These are phyloP conservation scores for Austrolebias charrua DNA, from an alignment of 2,797 vertebrate genomes.

Conservation along the genomic window DNA sequence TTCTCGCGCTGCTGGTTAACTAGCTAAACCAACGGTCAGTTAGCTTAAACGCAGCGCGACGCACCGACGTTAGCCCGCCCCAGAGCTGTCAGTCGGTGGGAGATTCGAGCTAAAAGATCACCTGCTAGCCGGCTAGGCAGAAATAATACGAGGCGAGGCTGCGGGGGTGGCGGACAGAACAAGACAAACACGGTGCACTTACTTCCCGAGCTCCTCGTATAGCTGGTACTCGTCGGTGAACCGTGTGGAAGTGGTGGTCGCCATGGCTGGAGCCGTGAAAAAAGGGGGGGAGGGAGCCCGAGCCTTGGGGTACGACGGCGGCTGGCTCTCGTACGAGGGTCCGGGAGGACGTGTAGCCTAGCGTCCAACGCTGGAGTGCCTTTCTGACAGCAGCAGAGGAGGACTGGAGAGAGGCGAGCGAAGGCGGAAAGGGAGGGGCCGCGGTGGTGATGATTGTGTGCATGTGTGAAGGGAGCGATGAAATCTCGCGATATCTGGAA, in stretches of 20 bases:
- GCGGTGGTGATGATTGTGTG: conserved; percentile 26
- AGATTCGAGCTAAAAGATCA: conserved; percentile 22
- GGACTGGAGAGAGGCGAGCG: conserved; percentile 66
- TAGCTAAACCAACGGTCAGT: conserved; percentile 33
- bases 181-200: conserved; percentile 77
- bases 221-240: conserved; percentile 98
- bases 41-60: conserved; percentile 43
- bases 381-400: conserved; percentile 74
- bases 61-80: no score
- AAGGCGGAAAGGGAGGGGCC: conserved; percentile 70
- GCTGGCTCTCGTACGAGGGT: conserved; percentile 68
- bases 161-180: conserved; percentile 68
- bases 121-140: conserved; percentile 52
- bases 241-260: conserved; percentile 90
- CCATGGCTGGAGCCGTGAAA: conserved; percentile 62
- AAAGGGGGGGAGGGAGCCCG: conserved; percentile 48
- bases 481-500: conserved; percentile 65
- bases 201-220: conserved; percentile 98
- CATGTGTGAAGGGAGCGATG: conserved; percentile 3
- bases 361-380: conserved; percentile 72
- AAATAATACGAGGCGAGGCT: conserved; percentile 61
- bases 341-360: conserved; percentile 72
- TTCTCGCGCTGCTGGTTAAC: conserved; percentile 26
- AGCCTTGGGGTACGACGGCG: conserved; percentile 65
- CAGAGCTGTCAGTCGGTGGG: neutral